These are phyloP conservation scores for Drosophila aff. DNA, from an alignment of 1,140 invertebrate genomes.

Conservation along the genomic window DNA sequence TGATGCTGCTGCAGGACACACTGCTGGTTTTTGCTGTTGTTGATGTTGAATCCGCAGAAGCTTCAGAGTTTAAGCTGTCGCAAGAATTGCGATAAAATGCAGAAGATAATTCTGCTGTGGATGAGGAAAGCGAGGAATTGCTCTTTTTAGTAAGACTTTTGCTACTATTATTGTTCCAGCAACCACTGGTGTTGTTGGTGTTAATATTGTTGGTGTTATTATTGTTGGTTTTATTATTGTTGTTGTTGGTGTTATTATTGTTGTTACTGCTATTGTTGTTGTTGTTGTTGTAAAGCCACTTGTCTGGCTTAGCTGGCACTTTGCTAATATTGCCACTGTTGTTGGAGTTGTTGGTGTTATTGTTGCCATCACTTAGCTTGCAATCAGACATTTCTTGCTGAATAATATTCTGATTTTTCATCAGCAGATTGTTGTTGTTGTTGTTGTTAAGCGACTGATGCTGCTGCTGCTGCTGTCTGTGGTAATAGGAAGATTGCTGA, in stretches of 20 bases:
- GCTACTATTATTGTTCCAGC: not conserved
- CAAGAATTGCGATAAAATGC: conserved; percentile 46
- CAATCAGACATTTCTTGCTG: conserved; percentile 28
- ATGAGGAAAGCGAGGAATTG: conserved; percentile 47
- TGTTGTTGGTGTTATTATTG: not conserved
- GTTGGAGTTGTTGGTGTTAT: conserved; percentile 18
- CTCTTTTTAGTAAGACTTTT: conserved; percentile 29
- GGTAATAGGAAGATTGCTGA: conserved; percentile 39
- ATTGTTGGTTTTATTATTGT: not conserved
- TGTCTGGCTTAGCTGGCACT: conserved; percentile 24
- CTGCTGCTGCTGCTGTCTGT: conserved; percentile 51
- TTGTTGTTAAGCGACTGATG: conserved; percentile 12
- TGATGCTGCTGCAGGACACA: not conserved
- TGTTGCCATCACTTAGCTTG: conserved; percentile 52
- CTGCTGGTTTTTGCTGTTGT: not conserved
- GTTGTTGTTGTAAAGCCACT: conserved; percentile 22
- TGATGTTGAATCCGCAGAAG: conserved; percentile 6
- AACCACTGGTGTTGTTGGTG: too few relatives aligned
- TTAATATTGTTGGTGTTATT: not conserved
- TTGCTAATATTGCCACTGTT: conserved; percentile 10
- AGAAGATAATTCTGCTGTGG: conserved; percentile 40
- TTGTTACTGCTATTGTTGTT: not conserved
- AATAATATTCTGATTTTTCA: conserved; percentile 65
- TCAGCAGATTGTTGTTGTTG: conserved; percentile 61
- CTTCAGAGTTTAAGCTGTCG: conserved; percentile 29